Percentiles rank a stretch among this genome's conserved stretches.
Conservation (phyloP, 2,888 invertebrate genomes). For the Chloroclysta siterata region DNA sequence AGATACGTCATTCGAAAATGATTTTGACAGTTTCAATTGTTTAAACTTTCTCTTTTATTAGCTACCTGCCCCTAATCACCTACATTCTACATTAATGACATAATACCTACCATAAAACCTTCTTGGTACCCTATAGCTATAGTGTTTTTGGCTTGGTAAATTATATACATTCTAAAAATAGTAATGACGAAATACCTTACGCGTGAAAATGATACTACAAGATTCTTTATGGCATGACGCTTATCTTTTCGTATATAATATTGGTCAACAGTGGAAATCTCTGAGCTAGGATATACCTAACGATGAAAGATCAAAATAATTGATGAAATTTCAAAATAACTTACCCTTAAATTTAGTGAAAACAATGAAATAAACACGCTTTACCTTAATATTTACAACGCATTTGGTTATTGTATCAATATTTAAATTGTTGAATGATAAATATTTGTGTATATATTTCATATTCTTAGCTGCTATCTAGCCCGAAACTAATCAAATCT, state of each 20-base stretch:
- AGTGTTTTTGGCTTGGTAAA: too few species aligned
- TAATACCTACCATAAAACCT: not conserved
- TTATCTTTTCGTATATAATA: slow-evolving; percentile 13
- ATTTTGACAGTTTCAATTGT: slow-evolving; percentile 1
- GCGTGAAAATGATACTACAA: slow-evolving; percentile 11
- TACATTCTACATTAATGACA: not conserved
- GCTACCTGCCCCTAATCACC: slow-evolving; percentile 34
- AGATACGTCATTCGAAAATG: not conserved
- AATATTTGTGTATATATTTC: not conserved
- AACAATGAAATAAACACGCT: too few species aligned
- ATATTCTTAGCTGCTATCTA: not conserved
- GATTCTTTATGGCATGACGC: not conserved
- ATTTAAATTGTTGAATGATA: too few species aligned
- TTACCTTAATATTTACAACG: too few species aligned
- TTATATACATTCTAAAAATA: slow-evolving; percentile 6
- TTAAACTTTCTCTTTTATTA: slow-evolving; percentile 36
- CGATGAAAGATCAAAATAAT: slow-evolving; percentile 5
- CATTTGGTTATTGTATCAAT: too few species aligned
- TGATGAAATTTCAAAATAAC: not conserved
- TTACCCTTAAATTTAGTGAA: not conserved
- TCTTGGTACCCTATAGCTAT: too few species aligned
- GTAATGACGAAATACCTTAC: not conserved
- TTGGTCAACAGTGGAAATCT: slow-evolving; percentile 25
- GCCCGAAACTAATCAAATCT: too few species aligned
- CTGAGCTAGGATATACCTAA: not conserved